Evolutionary conservation across 2,797 vertebrate species (phyloP).

Genomic region (Bradypus variegatus): DNA sequence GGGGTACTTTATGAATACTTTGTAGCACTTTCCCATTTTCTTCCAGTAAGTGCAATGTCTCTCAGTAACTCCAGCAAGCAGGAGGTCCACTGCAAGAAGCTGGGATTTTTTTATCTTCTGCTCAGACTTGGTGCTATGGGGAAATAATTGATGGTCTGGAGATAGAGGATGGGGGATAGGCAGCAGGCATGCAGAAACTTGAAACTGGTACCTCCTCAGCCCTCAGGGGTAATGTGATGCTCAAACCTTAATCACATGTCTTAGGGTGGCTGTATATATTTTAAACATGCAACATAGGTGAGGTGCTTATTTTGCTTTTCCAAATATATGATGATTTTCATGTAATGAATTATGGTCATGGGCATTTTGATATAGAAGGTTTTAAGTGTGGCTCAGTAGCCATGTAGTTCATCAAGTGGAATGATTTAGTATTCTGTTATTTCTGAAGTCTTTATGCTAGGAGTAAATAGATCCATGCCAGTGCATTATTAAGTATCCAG

Average conservation of each 20-base stretch:
- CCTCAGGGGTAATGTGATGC: not conserved
- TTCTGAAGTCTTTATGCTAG: slow-evolving; percentile 3
- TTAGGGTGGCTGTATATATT: not conserved
- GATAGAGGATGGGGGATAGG: not conserved
- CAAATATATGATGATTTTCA: slow-evolving; percentile 38
- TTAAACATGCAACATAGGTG: not conserved
- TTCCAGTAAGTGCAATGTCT: not conserved
- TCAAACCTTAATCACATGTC: not conserved
- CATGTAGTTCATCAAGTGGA: not conserved
- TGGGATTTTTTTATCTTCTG: not conserved
- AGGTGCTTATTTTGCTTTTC: not conserved
- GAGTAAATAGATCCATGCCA: not conserved
- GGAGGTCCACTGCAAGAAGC: not conserved
- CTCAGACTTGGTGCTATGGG: not conserved
- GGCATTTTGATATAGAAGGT: slow-evolving; percentile 3
- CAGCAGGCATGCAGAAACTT: not conserved
- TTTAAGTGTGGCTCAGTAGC: slow-evolving; percentile 34
- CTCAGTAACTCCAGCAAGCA: not conserved
- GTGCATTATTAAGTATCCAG: not conserved
- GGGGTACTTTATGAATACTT: not conserved
- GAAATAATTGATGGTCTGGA: not conserved
- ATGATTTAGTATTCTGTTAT: slow-evolving; percentile 18
- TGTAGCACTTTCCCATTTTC: not conserved
- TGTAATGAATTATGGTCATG: not conserved
- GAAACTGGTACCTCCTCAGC: not conserved